phyloP scores from a whole-genome alignment of 2,888 invertebrate species.

The Tuta absoluta region DNA sequence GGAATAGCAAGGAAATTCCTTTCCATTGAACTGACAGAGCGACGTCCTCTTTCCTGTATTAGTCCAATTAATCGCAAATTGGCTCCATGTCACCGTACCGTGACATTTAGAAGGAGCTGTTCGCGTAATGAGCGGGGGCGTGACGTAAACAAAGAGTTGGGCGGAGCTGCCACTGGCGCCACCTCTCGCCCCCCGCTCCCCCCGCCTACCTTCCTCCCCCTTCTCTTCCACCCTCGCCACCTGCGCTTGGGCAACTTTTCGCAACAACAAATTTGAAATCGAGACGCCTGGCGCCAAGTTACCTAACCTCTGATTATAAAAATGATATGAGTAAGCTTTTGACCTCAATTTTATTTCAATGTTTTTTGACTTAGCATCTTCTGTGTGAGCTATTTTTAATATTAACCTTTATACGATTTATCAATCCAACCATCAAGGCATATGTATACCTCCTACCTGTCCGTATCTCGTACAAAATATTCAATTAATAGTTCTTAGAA shows the following conservation, averaged over 20 bases:
- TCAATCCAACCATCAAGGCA: too few species aligned
- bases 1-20: conserved; percentile 21
- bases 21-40: not conserved
- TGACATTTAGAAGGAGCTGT: conserved; percentile 57
- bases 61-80: conserved; percentile 34
- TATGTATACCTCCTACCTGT: too few species aligned
- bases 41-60: conserved; percentile 19
- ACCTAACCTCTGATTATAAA: conserved; percentile 33
- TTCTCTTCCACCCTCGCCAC: conserved; percentile 46
- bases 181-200: conserved; percentile 50
- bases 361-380: not conserved
- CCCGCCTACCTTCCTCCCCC: conserved; percentile 44
- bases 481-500: too few species aligned
- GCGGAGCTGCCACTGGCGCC: conserved; percentile 72
- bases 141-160: conserved; percentile 79
- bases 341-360: not conserved
- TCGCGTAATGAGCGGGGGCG: conserved; percentile 73
- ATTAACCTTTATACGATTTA: too few species aligned
- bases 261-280: conserved; percentile 45
- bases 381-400: not conserved
- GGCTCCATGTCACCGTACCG: conserved; percentile 38
- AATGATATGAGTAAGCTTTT: conserved; percentile 28
- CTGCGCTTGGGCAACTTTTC: conserved; percentile 68
- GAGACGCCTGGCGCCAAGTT: conserved; percentile 47
- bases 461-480: too few species aligned